Conservation (phyloP, 1,140 invertebrate species). For the Drosophila nigromelanica region DNA sequence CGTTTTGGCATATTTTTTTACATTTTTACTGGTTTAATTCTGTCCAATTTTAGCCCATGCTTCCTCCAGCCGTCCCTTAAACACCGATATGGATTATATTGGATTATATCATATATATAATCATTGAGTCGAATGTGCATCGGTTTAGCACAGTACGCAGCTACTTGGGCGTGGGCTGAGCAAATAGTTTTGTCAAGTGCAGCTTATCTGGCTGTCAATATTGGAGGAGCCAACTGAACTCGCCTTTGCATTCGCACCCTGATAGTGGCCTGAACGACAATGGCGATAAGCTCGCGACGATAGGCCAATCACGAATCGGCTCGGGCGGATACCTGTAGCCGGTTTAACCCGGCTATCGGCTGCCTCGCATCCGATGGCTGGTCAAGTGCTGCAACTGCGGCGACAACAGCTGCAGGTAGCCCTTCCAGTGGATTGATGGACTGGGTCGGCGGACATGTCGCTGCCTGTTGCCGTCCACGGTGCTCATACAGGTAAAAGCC, state of each 20-base stretch:
- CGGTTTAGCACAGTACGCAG: neutral
- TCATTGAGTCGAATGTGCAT: too few species aligned
- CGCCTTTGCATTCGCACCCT: constrained; percentile 20
- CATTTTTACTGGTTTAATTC: too few species aligned
- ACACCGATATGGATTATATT: too few species aligned
- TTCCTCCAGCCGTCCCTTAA: too few species aligned
- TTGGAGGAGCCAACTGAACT: too few species aligned
- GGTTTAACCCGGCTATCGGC: constrained; percentile 25
- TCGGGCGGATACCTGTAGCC: constrained; percentile 4
- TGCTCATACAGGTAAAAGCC: neutral
- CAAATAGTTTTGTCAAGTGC: constrained; percentile 18
- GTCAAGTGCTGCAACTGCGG: constrained; percentile 18
- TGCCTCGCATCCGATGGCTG: neutral
- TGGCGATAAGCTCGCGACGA: neutral
- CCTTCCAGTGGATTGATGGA: constrained; percentile 4
- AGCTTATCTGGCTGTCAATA: constrained; percentile 31
- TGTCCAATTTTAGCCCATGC: too few species aligned
- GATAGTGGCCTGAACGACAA: constrained; percentile 4
- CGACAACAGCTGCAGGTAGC: constrained; percentile 32
- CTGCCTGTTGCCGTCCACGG: constrained; percentile 23
- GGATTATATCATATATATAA: too few species aligned
- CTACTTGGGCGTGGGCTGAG: neutral
- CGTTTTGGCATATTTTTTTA: too few species aligned
- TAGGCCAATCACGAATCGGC: constrained; percentile 27
- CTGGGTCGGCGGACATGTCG: constrained; percentile 33